These are phyloP conservation scores for Lacerta viridis DNA, from an alignment of 2,797 vertebrate species.

Conservation along the genomic window DNA sequence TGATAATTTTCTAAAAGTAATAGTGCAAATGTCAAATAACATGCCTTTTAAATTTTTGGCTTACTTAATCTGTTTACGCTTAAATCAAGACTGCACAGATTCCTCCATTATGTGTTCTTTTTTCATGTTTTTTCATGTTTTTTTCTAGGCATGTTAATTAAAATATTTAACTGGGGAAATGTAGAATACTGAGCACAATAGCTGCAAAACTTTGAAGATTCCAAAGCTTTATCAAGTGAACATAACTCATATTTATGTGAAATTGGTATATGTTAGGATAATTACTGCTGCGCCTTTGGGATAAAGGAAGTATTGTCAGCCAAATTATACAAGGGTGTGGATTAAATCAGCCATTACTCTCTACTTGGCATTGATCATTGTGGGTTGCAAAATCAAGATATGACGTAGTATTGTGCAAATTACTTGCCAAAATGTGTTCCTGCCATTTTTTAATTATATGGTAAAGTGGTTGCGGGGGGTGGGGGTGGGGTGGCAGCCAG, in stretches of 20 bases:
- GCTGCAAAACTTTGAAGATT: constrained; percentile 74
- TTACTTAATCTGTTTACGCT: constrained; percentile 69
- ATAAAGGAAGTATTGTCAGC: constrained; percentile 73
- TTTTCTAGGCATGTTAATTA: constrained; percentile 69
- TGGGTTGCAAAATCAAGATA: constrained; percentile 73
- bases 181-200: constrained; percentile 67
- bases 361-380: constrained; percentile 66
- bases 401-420: constrained; percentile 69
- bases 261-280: constrained; percentile 73
- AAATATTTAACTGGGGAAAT: constrained; percentile 73
- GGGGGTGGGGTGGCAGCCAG: constrained; percentile 6
- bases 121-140: constrained; percentile 57
- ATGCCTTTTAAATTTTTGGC: constrained; percentile 70
- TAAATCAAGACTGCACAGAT: constrained; percentile 74
- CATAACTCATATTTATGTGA: constrained; percentile 72
- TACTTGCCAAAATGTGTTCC: constrained; percentile 70
- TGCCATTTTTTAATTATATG: constrained; percentile 68
- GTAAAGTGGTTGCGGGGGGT: constrained; percentile 24
- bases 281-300: constrained; percentile 74
- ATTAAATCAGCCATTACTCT: constrained; percentile 78
- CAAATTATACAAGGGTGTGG: constrained; percentile 76
- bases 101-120: constrained; percentile 67
- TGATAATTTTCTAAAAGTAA: constrained; percentile 70
- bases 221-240: constrained; percentile 74
- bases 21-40: constrained; percentile 67